Evolutionary conservation across 2,888 invertebrate genomes (phyloP).

Genomic region (Icerya purchasi): DNA sequence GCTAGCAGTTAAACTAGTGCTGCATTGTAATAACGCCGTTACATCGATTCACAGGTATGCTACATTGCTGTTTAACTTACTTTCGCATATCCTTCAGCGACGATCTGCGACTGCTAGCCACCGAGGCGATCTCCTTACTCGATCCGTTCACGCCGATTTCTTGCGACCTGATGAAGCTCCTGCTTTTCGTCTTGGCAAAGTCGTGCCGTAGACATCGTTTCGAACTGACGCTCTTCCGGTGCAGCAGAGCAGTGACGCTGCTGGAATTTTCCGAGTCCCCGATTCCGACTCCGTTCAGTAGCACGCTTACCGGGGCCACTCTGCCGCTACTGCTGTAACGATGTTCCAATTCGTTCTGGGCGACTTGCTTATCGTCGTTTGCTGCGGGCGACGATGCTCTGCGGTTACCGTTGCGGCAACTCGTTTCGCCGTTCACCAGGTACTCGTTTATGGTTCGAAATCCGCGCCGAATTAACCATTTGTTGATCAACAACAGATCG

Average conservation of each 20-base stretch:
- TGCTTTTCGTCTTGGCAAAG: slow-evolving; percentile 29
- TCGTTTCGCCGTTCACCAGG: slow-evolving; percentile 12
- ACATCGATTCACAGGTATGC: too few species aligned
- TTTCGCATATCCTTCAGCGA: slow-evolving; percentile 31
- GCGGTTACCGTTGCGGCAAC: too few species aligned
- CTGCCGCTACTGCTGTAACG: slow-evolving; percentile 1
- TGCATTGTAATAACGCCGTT: too few species aligned
- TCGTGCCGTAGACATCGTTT: slow-evolving; percentile 29
- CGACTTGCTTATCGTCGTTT: slow-evolving; percentile 4
- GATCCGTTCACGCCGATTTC: slow-evolving; percentile 20
- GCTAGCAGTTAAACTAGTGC: too few species aligned
- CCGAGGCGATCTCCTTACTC: slow-evolving; percentile 11
- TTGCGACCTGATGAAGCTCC: slow-evolving; percentile 28
- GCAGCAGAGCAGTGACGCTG: not conserved
- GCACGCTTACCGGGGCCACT: not conserved
- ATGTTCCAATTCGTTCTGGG: slow-evolving; percentile 5
- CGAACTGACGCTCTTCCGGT: slow-evolving; percentile 25
- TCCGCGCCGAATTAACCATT: slow-evolving; percentile 28
- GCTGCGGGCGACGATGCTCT: slow-evolving; percentile 6
- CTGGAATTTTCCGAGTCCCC: not conserved
- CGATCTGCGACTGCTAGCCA: slow-evolving; percentile 25
- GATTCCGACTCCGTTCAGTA: slow-evolving; percentile 1
- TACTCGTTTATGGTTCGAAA: slow-evolving; percentile 24
- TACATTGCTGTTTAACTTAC: slow-evolving; percentile 20
- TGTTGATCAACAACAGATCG: slow-evolving; percentile 27